Evolutionary conservation across 2,888 invertebrate genomes (phyloP), one percentile per base, ranked within the genome.

Genomic region (Micoletzkya japonica): DNA sequence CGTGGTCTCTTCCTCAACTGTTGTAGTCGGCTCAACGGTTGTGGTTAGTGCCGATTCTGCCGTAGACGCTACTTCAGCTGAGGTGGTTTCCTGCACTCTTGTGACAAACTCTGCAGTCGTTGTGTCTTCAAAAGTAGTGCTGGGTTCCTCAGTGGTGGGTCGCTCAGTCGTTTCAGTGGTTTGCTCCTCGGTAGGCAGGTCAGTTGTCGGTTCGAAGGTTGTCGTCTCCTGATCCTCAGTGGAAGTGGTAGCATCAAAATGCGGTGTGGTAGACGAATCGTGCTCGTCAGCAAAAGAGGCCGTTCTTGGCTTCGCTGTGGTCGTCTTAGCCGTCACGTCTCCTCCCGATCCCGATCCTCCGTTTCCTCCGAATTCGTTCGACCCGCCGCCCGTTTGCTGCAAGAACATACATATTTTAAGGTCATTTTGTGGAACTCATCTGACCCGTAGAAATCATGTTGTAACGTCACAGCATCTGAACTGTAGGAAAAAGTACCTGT

Each of bases 291-390:
- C 14, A n/a, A n/a, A 17, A n/a, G 14, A n/a, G 14, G n/a, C 0
- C 2, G 57, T 26, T n/a, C 56, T 67, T 6, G 57, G 56, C 2
- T 37, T 37, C 17, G 56, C 44, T 0, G 56, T 67, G 1, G 67
- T 67, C 6, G 67, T 56, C 17, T 64, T 64, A 10, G 39, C 67
- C 2, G 67, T 67, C 56, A 67, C 34, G 20, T 67, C 67, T 39
- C 39, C 57, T 28, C 67, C 67, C 2, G 37, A 44, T 39, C 67
- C 67, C 7, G 67, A 56, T 44, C 67, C 67, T 24, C 67, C 67
- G 17, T 28, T 32, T 4, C 67, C 67, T 57, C 67, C 67, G 39
- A 67, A 57, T 6, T 57, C 67, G 44, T 36, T 67, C 24, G 39
- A 39, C 1, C 56, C 39, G 17, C 57, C 67, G 14, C 67, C 67